A percentile compares a stretch with the other conserved stretches of the same genome.
Evolutionary conservation across 2,888 invertebrate species (phyloP).

Genomic region (Euplagia quadripunctaria): DNA sequence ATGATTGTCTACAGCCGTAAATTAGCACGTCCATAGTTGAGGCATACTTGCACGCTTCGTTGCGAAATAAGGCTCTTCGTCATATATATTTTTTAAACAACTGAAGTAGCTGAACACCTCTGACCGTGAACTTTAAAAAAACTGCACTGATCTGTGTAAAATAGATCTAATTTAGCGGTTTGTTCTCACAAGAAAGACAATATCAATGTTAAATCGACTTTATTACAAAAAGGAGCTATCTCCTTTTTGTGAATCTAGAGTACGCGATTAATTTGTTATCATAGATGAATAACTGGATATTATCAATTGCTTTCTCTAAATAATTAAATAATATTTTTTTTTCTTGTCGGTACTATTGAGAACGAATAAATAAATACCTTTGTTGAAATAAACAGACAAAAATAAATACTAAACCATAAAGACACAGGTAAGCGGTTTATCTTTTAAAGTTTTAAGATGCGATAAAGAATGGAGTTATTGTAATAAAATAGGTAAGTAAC

Average conservation of each 20-base stretch:
- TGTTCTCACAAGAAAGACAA: too few relatives aligned
- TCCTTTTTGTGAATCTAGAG: too few relatives aligned
- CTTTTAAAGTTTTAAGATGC: neutral
- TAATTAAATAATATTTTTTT: neutral
- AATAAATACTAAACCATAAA: neutral
- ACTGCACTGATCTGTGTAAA: neutral
- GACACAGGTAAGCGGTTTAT: slow-evolving; percentile 4
- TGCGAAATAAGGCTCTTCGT: slow-evolving; percentile 29
- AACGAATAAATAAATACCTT: neutral
- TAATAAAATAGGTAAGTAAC: slow-evolving; percentile 3
- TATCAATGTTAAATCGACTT: too few relatives aligned
- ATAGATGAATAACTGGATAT: too few relatives aligned
- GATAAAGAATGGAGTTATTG: neutral
- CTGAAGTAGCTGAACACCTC: neutral
- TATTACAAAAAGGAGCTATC: too few relatives aligned
- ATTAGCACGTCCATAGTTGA: slow-evolving; percentile 50
- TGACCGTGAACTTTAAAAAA: neutral
- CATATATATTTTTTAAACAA: neutral
- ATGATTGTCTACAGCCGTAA: slow-evolving; percentile 52
- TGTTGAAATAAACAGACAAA: neutral
- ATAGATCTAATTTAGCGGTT: neutral
- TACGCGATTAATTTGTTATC: too few relatives aligned
- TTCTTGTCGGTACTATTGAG: too few relatives aligned
- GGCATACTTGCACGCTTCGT: slow-evolving; percentile 44
- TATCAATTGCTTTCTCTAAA: too few relatives aligned